A percentile compares a stretch with the other conserved stretches of the same genome.
These are phyloP conservation scores for Drosophila subobscura DNA, from an alignment of 1,140 invertebrate species.

Conservation along the genomic window DNA sequence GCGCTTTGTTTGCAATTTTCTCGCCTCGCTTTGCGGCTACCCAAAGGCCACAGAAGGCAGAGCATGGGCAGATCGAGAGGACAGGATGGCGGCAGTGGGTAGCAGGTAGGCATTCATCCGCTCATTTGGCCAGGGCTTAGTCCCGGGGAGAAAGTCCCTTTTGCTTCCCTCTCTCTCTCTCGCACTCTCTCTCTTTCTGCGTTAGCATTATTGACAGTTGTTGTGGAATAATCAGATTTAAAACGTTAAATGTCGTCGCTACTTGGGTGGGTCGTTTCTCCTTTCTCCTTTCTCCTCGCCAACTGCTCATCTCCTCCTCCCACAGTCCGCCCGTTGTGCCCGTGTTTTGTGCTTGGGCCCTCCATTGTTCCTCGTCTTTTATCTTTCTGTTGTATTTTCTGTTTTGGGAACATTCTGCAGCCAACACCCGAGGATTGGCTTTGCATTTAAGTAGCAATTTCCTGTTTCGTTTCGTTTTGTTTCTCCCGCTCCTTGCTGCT, in stretches of 20 bases:
- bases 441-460: constrained; percentile 80
- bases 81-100: background rate
- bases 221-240: constrained; percentile 82
- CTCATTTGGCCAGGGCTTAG: constrained; percentile 44
- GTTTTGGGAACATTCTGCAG: constrained; percentile 51
- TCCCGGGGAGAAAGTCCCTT: constrained; percentile 13
- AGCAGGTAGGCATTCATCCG: constrained; percentile 1
- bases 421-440: constrained; percentile 63
- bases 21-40: constrained; percentile 74
- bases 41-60: constrained; percentile 1
- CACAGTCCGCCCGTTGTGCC: constrained; percentile 1
- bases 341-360: constrained; percentile 38
- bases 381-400: constrained; percentile 53
- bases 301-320: background rate
- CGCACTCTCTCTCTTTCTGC: background rate
- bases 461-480: constrained; percentile 48
- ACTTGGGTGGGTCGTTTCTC: constrained; percentile 32
- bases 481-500: constrained; percentile 25
- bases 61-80: constrained; percentile 15
- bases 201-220: constrained; percentile 79
- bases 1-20: constrained; percentile 67
- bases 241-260: constrained; percentile 77
- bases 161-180: constrained; percentile 7
- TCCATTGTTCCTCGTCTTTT: constrained; percentile 66
- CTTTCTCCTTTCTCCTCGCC: constrained; percentile 6